Conservation (phyloP, 1,140 invertebrate genomes). For the Anoplophora glabripennis region DNA sequence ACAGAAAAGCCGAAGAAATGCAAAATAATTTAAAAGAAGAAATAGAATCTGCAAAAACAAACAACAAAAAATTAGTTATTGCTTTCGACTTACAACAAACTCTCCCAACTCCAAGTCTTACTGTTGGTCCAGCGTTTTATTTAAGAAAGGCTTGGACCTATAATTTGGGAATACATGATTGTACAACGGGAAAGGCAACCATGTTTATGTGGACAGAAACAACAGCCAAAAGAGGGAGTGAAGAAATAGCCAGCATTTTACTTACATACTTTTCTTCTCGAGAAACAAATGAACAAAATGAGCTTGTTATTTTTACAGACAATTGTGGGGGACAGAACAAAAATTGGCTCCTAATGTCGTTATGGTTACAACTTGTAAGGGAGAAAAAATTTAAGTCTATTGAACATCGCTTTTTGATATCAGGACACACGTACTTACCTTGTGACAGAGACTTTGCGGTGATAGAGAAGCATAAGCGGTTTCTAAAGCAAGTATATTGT, state of each 20-base stretch:
- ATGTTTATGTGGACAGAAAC: slow-evolving; percentile 24
- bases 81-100: not conserved
- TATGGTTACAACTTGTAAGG: too few species aligned
- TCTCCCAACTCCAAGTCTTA: not conserved
- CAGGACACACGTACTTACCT: too few species aligned
- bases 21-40: not conserved
- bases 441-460: too few species aligned
- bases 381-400: too few species aligned
- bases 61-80: not conserved
- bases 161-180: slow-evolving; percentile 20
- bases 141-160: slow-evolving; percentile 15
- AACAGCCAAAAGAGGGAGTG: slow-evolving; percentile 21
- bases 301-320: too few species aligned
- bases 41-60: not conserved
- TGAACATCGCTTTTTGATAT: too few species aligned
- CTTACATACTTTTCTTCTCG: slow-evolving; percentile 9
- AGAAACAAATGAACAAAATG: too few species aligned
- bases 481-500: too few species aligned
- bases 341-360: too few species aligned
- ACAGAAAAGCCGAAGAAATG: not conserved
- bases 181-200: slow-evolving; percentile 11
- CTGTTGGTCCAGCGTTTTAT: slow-evolving; percentile 1
- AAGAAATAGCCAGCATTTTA: slow-evolving; percentile 17
- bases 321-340: too few species aligned
- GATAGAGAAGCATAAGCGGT: too few species aligned